phyloP scores from a whole-genome alignment of 2,113 vertebrate species.

The Alces alces region DNA sequence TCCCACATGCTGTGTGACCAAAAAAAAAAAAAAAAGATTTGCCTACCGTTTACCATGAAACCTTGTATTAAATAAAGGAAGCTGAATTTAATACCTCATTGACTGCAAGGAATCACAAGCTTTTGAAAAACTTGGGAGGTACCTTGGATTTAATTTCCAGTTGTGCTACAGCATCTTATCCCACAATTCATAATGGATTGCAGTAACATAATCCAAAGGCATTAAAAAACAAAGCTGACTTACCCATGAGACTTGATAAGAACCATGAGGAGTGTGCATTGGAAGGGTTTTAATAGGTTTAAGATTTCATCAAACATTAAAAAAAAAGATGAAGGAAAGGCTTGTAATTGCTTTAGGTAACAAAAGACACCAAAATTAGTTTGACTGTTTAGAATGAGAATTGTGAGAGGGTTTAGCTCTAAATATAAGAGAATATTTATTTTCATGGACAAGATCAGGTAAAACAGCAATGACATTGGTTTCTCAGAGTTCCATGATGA shows the following conservation, averaged over 20 bases:
- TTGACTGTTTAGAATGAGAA: neutral
- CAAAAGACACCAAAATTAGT: neutral
- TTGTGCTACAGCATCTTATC: neutral
- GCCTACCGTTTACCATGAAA: neutral
- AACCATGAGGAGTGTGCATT: rapidly evolving
- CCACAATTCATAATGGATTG: neutral
- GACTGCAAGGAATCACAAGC: neutral
- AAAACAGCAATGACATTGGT: neutral
- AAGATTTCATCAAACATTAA: neutral
- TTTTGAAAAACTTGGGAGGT: neutral
- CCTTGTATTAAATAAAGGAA: neutral
- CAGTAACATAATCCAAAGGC: neutral
- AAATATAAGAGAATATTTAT: neutral
- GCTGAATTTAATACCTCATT: neutral
- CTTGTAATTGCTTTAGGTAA: neutral
- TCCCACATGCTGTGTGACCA: neutral
- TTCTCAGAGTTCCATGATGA: neutral
- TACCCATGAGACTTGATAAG: neutral
- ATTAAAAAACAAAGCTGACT: neutral
- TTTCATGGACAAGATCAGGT: neutral
- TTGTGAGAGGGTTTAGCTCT: neutral
- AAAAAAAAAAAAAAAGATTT: neutral
- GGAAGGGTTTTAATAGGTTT: neutral
- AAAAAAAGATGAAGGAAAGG: neutral
- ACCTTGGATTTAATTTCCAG: constrained; percentile 12